phyloP scores from a whole-genome alignment of 2,797 vertebrate species.

The Anguilla marmorata region DNA sequence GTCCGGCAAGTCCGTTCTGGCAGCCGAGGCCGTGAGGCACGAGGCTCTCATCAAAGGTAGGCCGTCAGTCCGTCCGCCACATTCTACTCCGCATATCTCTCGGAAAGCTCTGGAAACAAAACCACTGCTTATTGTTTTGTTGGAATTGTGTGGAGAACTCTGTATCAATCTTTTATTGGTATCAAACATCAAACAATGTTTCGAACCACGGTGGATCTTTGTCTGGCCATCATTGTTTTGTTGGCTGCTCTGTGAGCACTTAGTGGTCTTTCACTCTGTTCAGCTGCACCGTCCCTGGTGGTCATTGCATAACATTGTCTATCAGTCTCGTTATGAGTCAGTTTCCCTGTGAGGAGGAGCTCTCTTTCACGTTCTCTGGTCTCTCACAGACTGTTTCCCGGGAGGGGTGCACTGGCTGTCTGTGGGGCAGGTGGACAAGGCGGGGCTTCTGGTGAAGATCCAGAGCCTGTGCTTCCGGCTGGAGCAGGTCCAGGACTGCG shows the following conservation, averaged over 20 bases:
- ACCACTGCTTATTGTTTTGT: background rate
- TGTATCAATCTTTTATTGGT: too few species aligned
- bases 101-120: background rate
- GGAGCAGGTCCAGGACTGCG: conserved; percentile 80
- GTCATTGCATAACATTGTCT: background rate
- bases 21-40: conserved; percentile 89
- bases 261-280: background rate
- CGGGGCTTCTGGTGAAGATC: conserved; percentile 88
- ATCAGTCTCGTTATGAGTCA: background rate
- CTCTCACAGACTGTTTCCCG: conserved; percentile 82
- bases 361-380: background rate
- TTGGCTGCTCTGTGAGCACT: background rate
- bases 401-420: conserved; percentile 93
- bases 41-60: conserved; percentile 82
- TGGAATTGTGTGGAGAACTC: too few species aligned
- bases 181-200: too few species aligned
- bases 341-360: background rate
- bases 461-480: conserved; percentile 90
- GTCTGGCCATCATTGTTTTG: too few species aligned
- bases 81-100: background rate
- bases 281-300: background rate
- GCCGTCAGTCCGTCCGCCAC: background rate
- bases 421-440: conserved; percentile 89
- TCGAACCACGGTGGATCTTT: too few species aligned
- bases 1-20: conserved; percentile 94